Base-by-base conservation (phyloP, 1,140 invertebrate genomes). In the Leucophenga varia region DNA sequence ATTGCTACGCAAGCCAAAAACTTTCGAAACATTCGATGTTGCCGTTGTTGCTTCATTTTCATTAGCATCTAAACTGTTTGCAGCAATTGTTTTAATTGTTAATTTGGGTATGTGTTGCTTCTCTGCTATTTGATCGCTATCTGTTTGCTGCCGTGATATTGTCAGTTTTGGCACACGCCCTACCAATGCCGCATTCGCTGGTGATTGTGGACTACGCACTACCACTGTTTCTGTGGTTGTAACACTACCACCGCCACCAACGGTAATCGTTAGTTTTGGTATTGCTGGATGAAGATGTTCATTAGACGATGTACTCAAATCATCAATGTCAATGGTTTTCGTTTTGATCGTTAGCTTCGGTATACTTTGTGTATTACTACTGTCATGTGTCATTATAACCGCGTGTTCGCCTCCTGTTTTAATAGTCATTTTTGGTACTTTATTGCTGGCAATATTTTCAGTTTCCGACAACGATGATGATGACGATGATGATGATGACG, bases 381-480 rank as follows among this genome's bases (percentile, higher is more conserved):
- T 47, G 43, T 72, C 69, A 44, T 67, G 61, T 17, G 61, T 52
- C 49, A 72, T 73, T 17, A 73, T 65, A n/a, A 72, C 70, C 19
- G 65, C 64, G 46, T 70, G 69, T 42, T 68, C 43, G 20, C 36
- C 31, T 19, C 44, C 54, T 18, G 64, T 64, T 55, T 70, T 70
- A 36, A 68, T 72, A 30, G 61, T 72, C 43, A 72, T 43, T 60
- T 72, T 72, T 53, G 69, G 68, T 59, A 72, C 65, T 49, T 68
- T 52, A 39, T 52, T 46, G 17, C 8, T 30, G 2, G 32, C 9
- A 39, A 39, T 39, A 39, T 39, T 35, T 35, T 13, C 12, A 16
- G 10, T 25, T 25, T 25, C 10, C 22, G 10, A 25, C 22, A 25
- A 25, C 5, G 34, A 36, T 21, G 10, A 7, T 59, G 58, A 14